phyloP scores from a whole-genome alignment of 2,113 vertebrate genomes.

The Phyllopteryx taeniolatus region DNA sequence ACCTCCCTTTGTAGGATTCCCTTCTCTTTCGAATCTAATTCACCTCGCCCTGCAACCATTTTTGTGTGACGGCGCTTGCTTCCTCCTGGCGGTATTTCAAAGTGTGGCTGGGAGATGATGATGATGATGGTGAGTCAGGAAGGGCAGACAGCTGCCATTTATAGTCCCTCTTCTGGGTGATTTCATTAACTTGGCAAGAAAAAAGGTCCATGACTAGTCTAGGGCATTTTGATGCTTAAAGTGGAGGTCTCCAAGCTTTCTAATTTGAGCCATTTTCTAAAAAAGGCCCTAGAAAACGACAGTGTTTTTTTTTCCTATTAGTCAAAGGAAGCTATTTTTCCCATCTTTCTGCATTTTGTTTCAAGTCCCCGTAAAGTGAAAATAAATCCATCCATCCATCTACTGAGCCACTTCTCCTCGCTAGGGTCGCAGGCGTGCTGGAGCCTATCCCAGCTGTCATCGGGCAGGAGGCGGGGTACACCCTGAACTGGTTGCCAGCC shows the following conservation, averaged over 20 bases:
- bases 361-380: too few species aligned
- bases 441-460: too few species aligned
- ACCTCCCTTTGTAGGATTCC: constrained; percentile 32
- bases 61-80: constrained; percentile 34
- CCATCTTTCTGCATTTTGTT: constrained; percentile 16
- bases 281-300: background rate
- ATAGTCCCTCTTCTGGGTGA: constrained; percentile 52
- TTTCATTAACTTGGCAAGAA: constrained; percentile 55
- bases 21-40: constrained; percentile 53
- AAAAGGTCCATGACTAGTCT: constrained; percentile 44
- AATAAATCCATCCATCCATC: too few species aligned
- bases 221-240: constrained; percentile 35
- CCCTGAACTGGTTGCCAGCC: too few species aligned
- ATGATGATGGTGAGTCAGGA: constrained; percentile 57
- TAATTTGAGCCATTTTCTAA: background rate
- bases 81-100: constrained; percentile 39
- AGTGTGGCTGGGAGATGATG: constrained; percentile 23
- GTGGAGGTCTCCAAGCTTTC: background rate
- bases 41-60: constrained; percentile 45
- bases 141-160: constrained; percentile 67
- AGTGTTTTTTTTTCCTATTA: background rate
- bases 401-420: too few species aligned
- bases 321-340: background rate
- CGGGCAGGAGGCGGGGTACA: too few species aligned
- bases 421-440: too few species aligned